Evolutionary conservation across 2,113 vertebrate genomes (phyloP).

Genomic region (Variabilichromis moorii): DNA sequence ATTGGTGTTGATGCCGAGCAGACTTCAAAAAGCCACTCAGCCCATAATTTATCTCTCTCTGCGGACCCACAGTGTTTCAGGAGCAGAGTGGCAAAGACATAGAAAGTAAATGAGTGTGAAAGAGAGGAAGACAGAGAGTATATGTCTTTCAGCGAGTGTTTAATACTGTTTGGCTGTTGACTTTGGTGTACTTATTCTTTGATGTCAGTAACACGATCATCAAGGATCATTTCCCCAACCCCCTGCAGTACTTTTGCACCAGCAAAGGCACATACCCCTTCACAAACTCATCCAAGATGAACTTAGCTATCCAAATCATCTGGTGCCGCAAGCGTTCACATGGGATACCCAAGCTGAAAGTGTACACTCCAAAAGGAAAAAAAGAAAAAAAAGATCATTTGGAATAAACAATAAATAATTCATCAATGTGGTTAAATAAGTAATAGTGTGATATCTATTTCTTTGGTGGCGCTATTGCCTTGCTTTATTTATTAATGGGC

Average conservation of each 20-base stretch:
- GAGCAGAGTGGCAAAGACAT: slow-evolving; percentile 38
- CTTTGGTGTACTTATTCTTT: slow-evolving; percentile 62
- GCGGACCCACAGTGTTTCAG: slow-evolving; percentile 47
- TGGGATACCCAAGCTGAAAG: slow-evolving; percentile 62
- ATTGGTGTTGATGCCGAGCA: slow-evolving; percentile 62
- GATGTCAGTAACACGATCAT: slow-evolving; percentile 69
- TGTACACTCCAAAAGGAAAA: slow-evolving; percentile 33
- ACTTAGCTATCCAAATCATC: slow-evolving; percentile 53
- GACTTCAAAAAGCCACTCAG: slow-evolving; percentile 67
- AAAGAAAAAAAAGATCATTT: slow-evolving; percentile 65
- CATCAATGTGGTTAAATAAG: slow-evolving; percentile 66
- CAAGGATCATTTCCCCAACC: slow-evolving; percentile 46
- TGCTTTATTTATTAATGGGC: slow-evolving; percentile 68
- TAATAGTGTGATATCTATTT: slow-evolving; percentile 72
- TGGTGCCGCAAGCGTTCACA: slow-evolving; percentile 38
- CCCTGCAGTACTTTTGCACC: slow-evolving; percentile 48
- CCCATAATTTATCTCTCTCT: slow-evolving; percentile 65
- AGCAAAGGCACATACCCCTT: slow-evolving; percentile 9
- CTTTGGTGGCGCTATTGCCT: slow-evolving; percentile 69
- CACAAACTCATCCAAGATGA: slow-evolving; percentile 46
- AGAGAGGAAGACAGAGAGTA: slow-evolving; percentile 27
- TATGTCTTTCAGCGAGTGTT: slow-evolving; percentile 52
- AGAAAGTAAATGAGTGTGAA: slow-evolving; percentile 49
- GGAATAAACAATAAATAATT: slow-evolving; percentile 76
- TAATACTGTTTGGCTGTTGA: slow-evolving; percentile 59